Conservation (phyloP, 2,113 vertebrate species). For the Cairina moschata region DNA sequence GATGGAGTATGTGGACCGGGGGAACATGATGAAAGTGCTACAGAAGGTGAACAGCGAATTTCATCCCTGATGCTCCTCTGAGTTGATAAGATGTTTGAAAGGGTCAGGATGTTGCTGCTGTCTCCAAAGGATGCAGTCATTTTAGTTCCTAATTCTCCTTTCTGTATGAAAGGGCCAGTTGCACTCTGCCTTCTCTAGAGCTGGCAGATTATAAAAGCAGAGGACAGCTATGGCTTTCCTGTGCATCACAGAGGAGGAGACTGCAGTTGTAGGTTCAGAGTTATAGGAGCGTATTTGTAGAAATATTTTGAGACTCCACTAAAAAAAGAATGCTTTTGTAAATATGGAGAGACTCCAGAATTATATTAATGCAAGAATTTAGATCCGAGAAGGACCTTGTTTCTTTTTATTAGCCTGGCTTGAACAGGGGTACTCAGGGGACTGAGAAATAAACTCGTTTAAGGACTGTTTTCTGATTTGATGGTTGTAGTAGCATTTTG, state of each 20-base stretch:
- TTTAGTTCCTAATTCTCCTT: background rate
- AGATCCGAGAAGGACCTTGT: background rate
- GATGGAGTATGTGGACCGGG: constrained; percentile 91
- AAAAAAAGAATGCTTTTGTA: background rate
- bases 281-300: background rate
- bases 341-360: background rate
- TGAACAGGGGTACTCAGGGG: background rate
- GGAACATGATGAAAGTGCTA: constrained; percentile 90
- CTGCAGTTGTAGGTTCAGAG: background rate
- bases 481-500: background rate
- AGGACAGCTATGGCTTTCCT: background rate
- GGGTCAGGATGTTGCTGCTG: background rate
- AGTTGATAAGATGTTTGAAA: background rate
- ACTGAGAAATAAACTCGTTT: background rate
- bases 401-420: background rate
- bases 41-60: constrained; percentile 74
- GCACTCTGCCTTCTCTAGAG: background rate
- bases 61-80: background rate
- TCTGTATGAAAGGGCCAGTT: background rate
- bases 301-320: background rate
- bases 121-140: background rate
- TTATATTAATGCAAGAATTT: background rate
- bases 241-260: background rate
- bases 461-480: background rate
- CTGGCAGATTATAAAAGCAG: background rate